Base-by-base conservation (phyloP, 2,888 invertebrate species). In the Drosophila rellima region DNA sequence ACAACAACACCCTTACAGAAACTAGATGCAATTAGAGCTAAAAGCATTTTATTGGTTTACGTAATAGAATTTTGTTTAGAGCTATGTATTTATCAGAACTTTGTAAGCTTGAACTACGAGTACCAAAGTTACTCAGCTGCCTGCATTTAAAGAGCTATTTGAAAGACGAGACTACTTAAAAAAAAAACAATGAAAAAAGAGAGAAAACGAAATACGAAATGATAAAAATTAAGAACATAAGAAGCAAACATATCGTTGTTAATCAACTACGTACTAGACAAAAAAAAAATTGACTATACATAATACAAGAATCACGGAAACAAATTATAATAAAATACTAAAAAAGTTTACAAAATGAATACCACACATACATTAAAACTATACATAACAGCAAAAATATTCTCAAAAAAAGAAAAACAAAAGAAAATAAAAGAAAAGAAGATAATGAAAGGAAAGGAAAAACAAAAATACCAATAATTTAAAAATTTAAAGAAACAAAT, bases 181-280 rank as follows among this genome's bases (percentile, higher is more conserved):
- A 68, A 50, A 68, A 15, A 26, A 17, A 29, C 23, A 15, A 23
- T 23, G 23, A 35, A 48, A 20, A 45, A n/a, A 55, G 26, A 29
- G 8, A 13, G n/a, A 56, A 54, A 55, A 39, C 6, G 4, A 45
- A 54, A 52, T 35, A 23, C 35, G 20, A 54, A 54, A 20, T 15
- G 6, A 18, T 4, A 31, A 40, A 31, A 18, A 29, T 18, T 26
- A 54, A 40, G 15, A 17, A 29, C 26, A 61, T 33, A 76, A 76
- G 82, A 87, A 82, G 66, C 79, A 84, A 69, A 83, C 88, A 83
- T 84, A 83, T 83, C 82, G 85, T 79, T 74, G 70, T 83, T 70
- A 63, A 73, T 59, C 73, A 78, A 71, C 66, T 63, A 56, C 54
- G 15, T 65, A 62, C 55, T 39, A 73, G 35, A 77, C 39, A 20